These are phyloP conservation scores for Clunio marinus DNA, from an alignment of 2,888 invertebrate species.

Conservation along the genomic window DNA sequence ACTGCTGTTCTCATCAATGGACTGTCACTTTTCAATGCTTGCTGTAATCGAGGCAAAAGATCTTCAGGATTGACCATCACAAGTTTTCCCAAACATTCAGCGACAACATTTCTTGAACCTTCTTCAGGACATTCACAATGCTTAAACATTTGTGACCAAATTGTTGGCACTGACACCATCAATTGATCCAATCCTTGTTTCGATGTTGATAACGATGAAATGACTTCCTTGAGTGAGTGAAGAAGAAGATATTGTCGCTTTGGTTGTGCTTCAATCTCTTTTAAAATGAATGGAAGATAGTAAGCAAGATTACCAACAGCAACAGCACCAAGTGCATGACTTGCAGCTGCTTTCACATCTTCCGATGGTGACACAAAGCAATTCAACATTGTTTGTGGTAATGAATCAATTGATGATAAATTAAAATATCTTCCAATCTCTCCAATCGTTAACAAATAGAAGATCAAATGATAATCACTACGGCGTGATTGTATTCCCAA, in stretches of 20 bases:
- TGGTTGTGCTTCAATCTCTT: constrained; percentile 90
- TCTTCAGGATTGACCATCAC: constrained; percentile 88
- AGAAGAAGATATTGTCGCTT: constrained; percentile 92
- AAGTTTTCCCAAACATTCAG: constrained; percentile 95
- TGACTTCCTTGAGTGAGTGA: constrained; percentile 96
- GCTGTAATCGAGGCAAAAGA: constrained; percentile 81
- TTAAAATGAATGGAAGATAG: constrained; percentile 89
- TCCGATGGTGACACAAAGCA: constrained; percentile 90
- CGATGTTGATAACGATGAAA: constrained; percentile 74
- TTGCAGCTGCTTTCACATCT: constrained; percentile 96
- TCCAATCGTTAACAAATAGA: constrained; percentile 90
- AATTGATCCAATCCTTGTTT: constrained; percentile 70
- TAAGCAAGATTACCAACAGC: constrained; percentile 91
- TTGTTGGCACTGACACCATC: constrained; percentile 76
- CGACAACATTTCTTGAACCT: constrained; percentile 97
- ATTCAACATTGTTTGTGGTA: constrained; percentile 74
- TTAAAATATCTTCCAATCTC: constrained; percentile 94
- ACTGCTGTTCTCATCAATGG: constrained; percentile 91
- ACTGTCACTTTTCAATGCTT: constrained; percentile 73
- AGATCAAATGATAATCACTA: constrained; percentile 80
- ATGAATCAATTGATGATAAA: constrained; percentile 67
- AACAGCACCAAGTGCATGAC: constrained; percentile 92
- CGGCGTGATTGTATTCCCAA: constrained; percentile 67
- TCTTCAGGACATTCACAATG: constrained; percentile 97
- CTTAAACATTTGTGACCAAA: constrained; percentile 88